Conservation (phyloP, 2,888 invertebrate species). For the Dasysyrphus tricinctus region DNA sequence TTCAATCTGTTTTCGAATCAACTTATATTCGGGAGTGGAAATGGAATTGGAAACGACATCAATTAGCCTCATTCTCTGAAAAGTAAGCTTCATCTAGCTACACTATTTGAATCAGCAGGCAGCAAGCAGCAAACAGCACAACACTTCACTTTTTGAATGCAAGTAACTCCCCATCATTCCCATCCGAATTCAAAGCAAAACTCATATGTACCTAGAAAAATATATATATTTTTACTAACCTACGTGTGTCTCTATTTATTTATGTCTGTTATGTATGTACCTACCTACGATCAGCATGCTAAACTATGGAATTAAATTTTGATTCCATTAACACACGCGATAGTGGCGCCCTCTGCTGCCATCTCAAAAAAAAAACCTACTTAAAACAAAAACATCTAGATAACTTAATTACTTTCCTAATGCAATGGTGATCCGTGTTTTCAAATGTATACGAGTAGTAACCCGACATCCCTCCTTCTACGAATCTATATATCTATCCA, state of each 20-base stretch:
- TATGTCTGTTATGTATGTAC: neutral
- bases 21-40: slow-evolving; percentile 45
- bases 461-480: slow-evolving; percentile 13
- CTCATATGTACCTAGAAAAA: neutral
- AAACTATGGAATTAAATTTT: slow-evolving; percentile 56
- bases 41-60: slow-evolving; percentile 68
- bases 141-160: slow-evolving; percentile 3
- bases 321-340: slow-evolving; percentile 71
- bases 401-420: slow-evolving; percentile 70
- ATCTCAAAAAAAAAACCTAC: slow-evolving; percentile 11
- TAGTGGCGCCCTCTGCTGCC: slow-evolving; percentile 40
- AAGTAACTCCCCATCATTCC: neutral
- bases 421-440: slow-evolving; percentile 53
- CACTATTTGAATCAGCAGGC: neutral
- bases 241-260: neutral
- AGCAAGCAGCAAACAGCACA: slow-evolving; percentile 1
- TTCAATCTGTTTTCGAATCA: slow-evolving; percentile 57
- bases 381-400: slow-evolving; percentile 23
- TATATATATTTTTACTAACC: neutral
- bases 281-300: slow-evolving; percentile 13
- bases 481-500: slow-evolving; percentile 6
- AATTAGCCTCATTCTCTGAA: slow-evolving; percentile 58
- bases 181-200: neutral
- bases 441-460: slow-evolving; percentile 5
- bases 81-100: neutral